Evolutionary conservation across 1,140 invertebrate genomes (phyloP).

Genomic region (Drosophila orosa): DNA sequence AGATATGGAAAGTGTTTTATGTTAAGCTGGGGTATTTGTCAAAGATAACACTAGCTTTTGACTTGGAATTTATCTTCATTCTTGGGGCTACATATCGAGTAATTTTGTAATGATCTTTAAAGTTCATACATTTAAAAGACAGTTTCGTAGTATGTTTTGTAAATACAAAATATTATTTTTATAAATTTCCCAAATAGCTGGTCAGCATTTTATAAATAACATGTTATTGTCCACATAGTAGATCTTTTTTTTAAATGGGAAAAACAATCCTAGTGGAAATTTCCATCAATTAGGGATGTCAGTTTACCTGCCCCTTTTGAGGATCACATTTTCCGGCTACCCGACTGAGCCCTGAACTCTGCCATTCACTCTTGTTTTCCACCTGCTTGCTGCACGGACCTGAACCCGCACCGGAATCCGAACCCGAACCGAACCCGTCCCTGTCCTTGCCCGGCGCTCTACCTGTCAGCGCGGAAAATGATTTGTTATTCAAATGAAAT

Average conservation of each 20-base stretch:
- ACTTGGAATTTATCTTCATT: too few species aligned
- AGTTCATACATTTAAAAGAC: neutral
- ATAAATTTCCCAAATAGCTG: neutral
- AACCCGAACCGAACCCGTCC: constrained; percentile 19
- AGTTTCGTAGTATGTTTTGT: neutral
- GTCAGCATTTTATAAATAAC: constrained; percentile 12
- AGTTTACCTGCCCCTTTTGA: constrained; percentile 14
- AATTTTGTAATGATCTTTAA: neutral
- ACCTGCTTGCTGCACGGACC: constrained; percentile 28
- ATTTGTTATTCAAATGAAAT: constrained; percentile 81
- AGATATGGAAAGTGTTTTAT: neutral
- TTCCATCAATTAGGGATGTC: constrained; percentile 16
- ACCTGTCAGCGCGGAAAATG: constrained; percentile 63
- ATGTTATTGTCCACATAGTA: constrained; percentile 14
- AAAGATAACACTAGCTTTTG: neutral
- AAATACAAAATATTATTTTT: neutral
- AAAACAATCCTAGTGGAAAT: constrained; percentile 27
- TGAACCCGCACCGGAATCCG: constrained; percentile 17
- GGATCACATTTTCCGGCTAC: constrained; percentile 27
- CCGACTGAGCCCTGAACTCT: neutral
- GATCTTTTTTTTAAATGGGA: neutral
- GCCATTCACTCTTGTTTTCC: constrained; percentile 31
- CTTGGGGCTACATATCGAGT: too few species aligned
- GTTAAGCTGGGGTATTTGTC: neutral
- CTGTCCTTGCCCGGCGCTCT: constrained; percentile 52